Conservation (phyloP, 2,888 invertebrate genomes). For the Chrysina gloriosa region DNA sequence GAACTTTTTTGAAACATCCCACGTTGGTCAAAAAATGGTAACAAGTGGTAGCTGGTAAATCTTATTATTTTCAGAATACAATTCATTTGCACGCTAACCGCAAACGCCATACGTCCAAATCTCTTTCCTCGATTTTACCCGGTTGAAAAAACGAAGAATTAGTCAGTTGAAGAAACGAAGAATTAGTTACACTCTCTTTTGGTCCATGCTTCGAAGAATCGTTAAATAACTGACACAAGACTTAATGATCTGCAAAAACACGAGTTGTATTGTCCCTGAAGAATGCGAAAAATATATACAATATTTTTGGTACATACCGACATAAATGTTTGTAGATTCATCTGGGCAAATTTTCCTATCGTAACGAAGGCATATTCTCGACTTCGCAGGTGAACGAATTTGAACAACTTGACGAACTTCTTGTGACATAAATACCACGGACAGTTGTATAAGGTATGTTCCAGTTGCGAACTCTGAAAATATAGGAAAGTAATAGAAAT, state of each 20-base stretch:
- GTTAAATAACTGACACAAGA: slow-evolving; percentile 49
- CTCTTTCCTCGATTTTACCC: no score
- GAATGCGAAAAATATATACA: background rate
- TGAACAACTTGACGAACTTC: slow-evolving; percentile 39
- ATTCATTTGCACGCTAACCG: no score
- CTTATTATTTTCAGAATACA: no score
- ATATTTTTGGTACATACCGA: slow-evolving; percentile 35
- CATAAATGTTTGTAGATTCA: slow-evolving; percentile 47
- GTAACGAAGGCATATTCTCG: slow-evolving; percentile 42
- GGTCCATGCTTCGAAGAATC: slow-evolving; percentile 36
- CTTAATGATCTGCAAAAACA: slow-evolving; percentile 44
- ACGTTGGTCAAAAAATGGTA: no score
- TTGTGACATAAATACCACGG: slow-evolving; percentile 45
- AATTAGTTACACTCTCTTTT: background rate
- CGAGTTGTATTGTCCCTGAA: no score
- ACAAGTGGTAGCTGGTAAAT: no score
- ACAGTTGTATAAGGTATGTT: slow-evolving; percentile 38
- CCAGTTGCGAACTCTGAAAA: slow-evolving; percentile 41
- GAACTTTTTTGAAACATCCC: no score
- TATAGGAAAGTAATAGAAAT: no score
- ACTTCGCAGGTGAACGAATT: slow-evolving; percentile 45
- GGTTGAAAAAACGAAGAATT: no score
- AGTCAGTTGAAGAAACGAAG: no score
- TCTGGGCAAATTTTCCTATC: slow-evolving; percentile 47
- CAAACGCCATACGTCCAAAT: no score